Percentiles rank a stretch among this genome's conserved stretches.
These are phyloP conservation scores for Piprites chloris DNA, from an alignment of 2,113 vertebrate genomes.

Conservation along the genomic window DNA sequence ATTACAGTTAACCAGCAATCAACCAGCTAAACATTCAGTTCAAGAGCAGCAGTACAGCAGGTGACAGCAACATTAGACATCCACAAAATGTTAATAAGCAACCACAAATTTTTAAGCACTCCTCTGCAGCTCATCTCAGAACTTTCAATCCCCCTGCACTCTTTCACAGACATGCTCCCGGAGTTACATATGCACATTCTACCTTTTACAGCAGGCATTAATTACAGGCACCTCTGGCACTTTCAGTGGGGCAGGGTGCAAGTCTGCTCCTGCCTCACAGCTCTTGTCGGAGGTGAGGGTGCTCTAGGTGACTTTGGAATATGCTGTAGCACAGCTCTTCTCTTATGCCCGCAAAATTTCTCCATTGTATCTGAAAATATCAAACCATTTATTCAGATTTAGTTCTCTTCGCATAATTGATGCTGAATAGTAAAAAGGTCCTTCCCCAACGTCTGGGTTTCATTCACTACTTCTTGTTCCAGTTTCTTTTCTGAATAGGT, in stretches of 20 bases:
- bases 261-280: neutral
- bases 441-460: neutral
- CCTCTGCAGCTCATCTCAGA: neutral
- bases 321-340: neutral
- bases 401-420: neutral
- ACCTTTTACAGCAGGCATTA: neutral
- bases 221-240: neutral
- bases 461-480: neutral
- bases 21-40: neutral
- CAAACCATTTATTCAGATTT: neutral
- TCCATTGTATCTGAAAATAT: neutral
- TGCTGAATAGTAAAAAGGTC: neutral
- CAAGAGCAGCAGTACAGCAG: neutral
- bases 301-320: neutral
- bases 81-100: neutral
- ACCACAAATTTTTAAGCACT: neutral
- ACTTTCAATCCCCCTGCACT: neutral
- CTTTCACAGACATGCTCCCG: neutral
- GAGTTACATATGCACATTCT: neutral
- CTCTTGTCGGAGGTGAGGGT: neutral
- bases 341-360: neutral
- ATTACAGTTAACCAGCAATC: neutral
- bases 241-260: fast-evolving
- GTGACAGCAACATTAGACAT: neutral
- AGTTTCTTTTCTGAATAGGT: neutral